Conservation (phyloP, 1,140 invertebrate species). For the Caerostris extrusa region DNA sequence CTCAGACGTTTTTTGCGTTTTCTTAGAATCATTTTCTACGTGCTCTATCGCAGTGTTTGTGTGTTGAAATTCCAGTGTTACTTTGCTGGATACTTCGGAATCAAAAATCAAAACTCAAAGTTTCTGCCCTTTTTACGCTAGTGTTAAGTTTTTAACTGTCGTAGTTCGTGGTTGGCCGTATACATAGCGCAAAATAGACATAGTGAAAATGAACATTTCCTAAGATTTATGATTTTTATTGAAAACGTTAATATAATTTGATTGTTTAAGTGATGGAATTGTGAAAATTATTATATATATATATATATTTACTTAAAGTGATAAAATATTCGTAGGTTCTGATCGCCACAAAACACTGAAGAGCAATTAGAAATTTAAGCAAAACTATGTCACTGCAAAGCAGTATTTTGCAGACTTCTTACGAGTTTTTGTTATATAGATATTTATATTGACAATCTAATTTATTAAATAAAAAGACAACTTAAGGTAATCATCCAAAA, state of each 20-base stretch:
- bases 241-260: slow-evolving; percentile 36
- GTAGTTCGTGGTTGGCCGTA: slow-evolving; percentile 60
- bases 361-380: not conserved
- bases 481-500: slow-evolving; percentile 46
- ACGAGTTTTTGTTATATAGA: slow-evolving; percentile 44
- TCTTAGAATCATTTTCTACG: slow-evolving; percentile 77
- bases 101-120: slow-evolving; percentile 78
- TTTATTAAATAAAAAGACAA: slow-evolving; percentile 36
- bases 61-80: slow-evolving; percentile 70
- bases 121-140: slow-evolving; percentile 74
- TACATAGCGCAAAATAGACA: slow-evolving; percentile 33
- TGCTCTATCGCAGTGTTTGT: slow-evolving; percentile 74
- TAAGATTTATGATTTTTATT: slow-evolving; percentile 47
- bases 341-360: not conserved
- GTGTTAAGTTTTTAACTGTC: slow-evolving; percentile 76
- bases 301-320: slow-evolving; percentile 33
- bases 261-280: slow-evolving; percentile 14
- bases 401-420: slow-evolving; percentile 53
- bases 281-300: not conserved
- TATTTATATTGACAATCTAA: slow-evolving; percentile 37
- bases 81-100: slow-evolving; percentile 68
- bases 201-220: slow-evolving; percentile 56
- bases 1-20: slow-evolving; percentile 77
- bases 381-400: slow-evolving; percentile 37
- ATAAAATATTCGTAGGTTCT: slow-evolving; percentile 44